Evolutionary conservation across 2,888 invertebrate genomes (phyloP).

Genomic region (Habrosyne pyritoides): DNA sequence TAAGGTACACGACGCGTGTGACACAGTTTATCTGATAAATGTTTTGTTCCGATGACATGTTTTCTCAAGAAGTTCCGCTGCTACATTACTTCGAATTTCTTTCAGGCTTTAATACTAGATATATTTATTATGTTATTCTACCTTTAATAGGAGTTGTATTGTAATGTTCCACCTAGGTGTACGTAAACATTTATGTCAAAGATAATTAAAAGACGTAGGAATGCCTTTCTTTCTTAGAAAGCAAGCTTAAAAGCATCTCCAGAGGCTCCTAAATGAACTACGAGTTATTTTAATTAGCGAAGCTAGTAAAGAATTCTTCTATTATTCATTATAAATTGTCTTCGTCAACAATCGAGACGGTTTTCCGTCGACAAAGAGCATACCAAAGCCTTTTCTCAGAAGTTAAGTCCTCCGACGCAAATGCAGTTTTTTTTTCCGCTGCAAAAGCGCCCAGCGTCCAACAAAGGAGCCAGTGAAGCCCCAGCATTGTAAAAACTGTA

Average conservation of each 20-base stretch:
- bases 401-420: constrained; percentile 5
- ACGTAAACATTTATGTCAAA: too few relatives aligned
- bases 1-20: constrained; percentile 29
- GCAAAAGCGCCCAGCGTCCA: constrained; percentile 13
- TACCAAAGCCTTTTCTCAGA: constrained; percentile 3
- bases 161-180: too few relatives aligned
- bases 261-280: too few relatives aligned
- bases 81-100: background rate
- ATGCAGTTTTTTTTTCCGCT: constrained; percentile 7
- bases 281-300: background rate
- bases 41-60: constrained; percentile 27
- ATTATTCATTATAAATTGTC: constrained; percentile 1
- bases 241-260: background rate
- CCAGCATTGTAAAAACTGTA: constrained; percentile 40
- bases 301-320: background rate
- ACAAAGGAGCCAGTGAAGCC: constrained; percentile 36
- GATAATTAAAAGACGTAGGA: too few relatives aligned
- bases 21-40: constrained; percentile 29
- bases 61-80: constrained; percentile 22
- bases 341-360: background rate
- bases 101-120: background rate
- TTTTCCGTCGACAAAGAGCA: background rate
- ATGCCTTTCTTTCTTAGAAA: background rate
- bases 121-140: too few relatives aligned
- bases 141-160: too few relatives aligned